Evolutionary conservation across 2,888 invertebrate species (phyloP), one percentile per base, ranked within the genome.

Genomic region (Ganaspis brasiliensis): DNA sequence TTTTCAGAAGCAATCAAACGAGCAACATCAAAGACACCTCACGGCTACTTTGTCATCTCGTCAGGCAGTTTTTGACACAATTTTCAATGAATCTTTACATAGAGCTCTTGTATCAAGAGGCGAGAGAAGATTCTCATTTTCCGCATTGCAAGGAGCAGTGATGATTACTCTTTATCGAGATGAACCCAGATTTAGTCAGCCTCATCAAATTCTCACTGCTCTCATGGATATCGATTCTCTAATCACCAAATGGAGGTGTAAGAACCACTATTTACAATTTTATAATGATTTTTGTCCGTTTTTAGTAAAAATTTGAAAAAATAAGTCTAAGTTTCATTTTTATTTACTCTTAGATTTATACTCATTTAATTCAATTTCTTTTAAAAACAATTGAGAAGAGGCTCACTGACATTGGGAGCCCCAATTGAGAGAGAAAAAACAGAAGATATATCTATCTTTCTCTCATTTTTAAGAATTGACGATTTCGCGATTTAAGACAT

Each of bases 211-310:
- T 80, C 93, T 99, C 14, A 97, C 96, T 0, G 94, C 98, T 14
- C 94, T 99, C 31, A 99, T 99, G 97, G 99, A 99, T 89, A 98
- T 99, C 73, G 99, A 99, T 93, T 98, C 98, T 0, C 94, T 98
- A 76, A 97, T 99, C 88, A 99, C 98, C 55, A 99, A 99, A 92
- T 99, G 99, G 99, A 94, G 99, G 92, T 98, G 99, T 99, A 92
- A 95, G 96, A 21, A 31, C 6, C 2, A 31, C 2, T 31, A 31
- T 31, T 31, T 31, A 31, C 2, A 31, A 4, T 2, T 31, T 31
- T 31, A 4, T 31, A 31, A 31, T 24, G 21, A 24, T 52, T 49
- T 52, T 5, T 63, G 1, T 49, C 19, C 24, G 6, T 19, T 37
- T 55, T 31, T 31, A 31, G 2, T 31, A 4, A 31, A 6, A 31